These are phyloP conservation scores for Drosophila subpulchrella DNA, from an alignment of 1,140 invertebrate genomes.

Conservation along the genomic window DNA sequence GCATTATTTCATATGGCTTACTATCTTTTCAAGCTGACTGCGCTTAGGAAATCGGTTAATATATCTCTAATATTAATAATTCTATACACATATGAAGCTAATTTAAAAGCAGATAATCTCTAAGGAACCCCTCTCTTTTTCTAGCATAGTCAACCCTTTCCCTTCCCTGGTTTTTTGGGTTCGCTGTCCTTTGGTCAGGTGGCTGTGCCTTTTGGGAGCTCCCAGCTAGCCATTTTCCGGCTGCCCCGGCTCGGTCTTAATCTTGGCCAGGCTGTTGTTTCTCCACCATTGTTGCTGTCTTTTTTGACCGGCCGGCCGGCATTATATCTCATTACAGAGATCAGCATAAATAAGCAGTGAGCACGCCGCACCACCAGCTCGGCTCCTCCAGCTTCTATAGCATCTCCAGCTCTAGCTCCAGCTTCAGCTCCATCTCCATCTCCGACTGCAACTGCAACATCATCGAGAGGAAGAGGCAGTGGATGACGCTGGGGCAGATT, in stretches of 20 bases:
- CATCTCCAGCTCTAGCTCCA: too few species aligned
- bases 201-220: slow-evolving; percentile 16
- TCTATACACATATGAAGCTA: slow-evolving; percentile 1
- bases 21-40: too few species aligned
- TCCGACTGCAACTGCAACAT: slow-evolving; percentile 5
- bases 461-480: not conserved
- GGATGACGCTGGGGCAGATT: not conserved
- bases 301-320: slow-evolving; percentile 72
- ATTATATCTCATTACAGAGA: slow-evolving; percentile 83
- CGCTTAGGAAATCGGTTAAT: not conserved
- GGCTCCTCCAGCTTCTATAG: not conserved
- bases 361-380: slow-evolving; percentile 54
- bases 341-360: slow-evolving; percentile 82
- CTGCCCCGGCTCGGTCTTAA: slow-evolving; percentile 19
- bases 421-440: too few species aligned
- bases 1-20: too few species aligned
- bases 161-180: slow-evolving; percentile 2
- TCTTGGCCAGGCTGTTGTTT: slow-evolving; percentile 41
- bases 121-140: not conserved
- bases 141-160: slow-evolving; percentile 7
- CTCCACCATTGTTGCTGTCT: slow-evolving; percentile 34
- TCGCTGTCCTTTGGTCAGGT: slow-evolving; percentile 39
- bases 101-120: slow-evolving; percentile 16
- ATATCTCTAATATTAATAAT: not conserved
- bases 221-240: slow-evolving; percentile 12